Conservation (phyloP, 1,140 invertebrate genomes). For the Eupristina koningsbergeri region DNA sequence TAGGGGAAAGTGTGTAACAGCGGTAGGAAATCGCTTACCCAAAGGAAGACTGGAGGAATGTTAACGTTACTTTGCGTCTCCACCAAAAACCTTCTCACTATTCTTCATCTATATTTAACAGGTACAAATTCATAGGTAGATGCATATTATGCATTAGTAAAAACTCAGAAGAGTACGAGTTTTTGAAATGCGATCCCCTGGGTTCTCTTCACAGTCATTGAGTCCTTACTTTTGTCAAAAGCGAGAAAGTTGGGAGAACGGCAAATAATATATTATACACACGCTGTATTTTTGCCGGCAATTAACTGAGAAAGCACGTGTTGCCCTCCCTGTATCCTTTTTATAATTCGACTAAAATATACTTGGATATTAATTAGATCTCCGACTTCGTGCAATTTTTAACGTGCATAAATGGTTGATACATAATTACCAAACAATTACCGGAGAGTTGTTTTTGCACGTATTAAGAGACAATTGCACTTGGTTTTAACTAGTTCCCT, state of each 20-base stretch:
- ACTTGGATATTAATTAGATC: neutral
- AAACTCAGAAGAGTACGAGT: neutral
- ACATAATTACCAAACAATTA: too few relatives aligned
- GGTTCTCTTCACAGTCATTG: neutral
- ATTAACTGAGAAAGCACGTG: neutral
- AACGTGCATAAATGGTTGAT: too few relatives aligned
- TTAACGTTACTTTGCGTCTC: constrained; percentile 6
- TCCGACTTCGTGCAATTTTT: neutral
- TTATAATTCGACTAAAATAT: too few relatives aligned
- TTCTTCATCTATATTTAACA: neutral
- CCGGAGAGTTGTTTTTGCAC: too few relatives aligned
- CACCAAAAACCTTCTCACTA: constrained; percentile 1
- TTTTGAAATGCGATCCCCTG: neutral
- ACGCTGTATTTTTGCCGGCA: neutral
- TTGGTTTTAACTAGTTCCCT: too few relatives aligned
- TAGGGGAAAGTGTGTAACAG: too few relatives aligned
- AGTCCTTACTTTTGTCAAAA: neutral
- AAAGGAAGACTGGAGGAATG: neutral
- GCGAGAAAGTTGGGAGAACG: neutral
- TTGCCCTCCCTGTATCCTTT: too few relatives aligned
- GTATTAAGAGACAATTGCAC: too few relatives aligned
- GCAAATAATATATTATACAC: neutral
- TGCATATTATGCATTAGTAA: neutral
- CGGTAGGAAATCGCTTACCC: constrained; percentile 43
- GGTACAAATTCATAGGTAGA: neutral